Evolutionary conservation across 1,140 invertebrate genomes (phyloP).

Genomic region (Magallana angulata): DNA sequence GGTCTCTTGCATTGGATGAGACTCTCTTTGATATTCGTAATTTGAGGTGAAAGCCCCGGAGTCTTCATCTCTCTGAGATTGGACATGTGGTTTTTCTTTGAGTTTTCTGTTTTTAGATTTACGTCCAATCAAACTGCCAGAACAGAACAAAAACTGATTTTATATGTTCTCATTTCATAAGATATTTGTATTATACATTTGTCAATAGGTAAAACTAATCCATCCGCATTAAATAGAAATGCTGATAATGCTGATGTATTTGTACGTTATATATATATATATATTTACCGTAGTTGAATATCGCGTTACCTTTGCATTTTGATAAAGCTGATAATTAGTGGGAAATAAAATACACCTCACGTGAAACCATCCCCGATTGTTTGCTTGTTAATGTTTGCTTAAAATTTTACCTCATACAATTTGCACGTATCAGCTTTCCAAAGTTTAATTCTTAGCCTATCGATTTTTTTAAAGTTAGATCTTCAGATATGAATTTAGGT

Average conservation of each 20-base stretch:
- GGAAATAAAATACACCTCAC: neutral
- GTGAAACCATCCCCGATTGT: neutral
- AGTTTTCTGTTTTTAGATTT: neutral
- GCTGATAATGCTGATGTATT: too few species aligned
- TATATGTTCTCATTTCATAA: too few species aligned
- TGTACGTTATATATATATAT: too few species aligned
- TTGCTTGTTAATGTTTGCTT: conserved; percentile 1
- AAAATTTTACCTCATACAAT: neutral
- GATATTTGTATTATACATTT: too few species aligned
- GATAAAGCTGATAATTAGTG: neutral
- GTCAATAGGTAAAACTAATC: too few species aligned
- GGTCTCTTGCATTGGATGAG: neutral
- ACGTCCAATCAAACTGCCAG: neutral
- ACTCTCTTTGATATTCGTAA: neutral
- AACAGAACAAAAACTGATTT: neutral
- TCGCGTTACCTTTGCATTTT: too few species aligned
- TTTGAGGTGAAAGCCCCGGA: neutral
- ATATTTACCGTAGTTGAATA: too few species aligned
- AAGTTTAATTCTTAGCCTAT: neutral
- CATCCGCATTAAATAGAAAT: too few species aligned
- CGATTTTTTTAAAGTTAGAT: conserved; percentile 8
- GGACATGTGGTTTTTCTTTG: too few species aligned
- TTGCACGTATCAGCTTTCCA: neutral
- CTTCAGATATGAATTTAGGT: neutral
- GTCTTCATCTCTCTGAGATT: neutral